phyloP scores from a whole-genome alignment of 2,113 vertebrate genomes.

The Penelope pileata region DNA sequence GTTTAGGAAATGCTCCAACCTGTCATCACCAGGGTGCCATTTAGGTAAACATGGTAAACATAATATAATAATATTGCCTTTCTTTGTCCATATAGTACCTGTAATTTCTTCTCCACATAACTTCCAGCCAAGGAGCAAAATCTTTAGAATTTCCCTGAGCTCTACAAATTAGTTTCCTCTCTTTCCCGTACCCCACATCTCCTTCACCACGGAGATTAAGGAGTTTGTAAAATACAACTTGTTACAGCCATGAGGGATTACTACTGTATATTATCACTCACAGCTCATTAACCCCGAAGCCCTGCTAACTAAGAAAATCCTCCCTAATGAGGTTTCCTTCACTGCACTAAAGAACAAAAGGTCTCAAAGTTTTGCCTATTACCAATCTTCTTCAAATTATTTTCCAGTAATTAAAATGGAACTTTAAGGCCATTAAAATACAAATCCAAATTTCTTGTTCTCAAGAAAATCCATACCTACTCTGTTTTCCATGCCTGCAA shows the following conservation, averaged over 20 bases:
- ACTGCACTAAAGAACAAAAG: conserved; percentile 81
- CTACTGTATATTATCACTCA: conserved; percentile 81
- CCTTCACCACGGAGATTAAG: conserved; percentile 75
- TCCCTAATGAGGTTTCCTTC: conserved; percentile 83
- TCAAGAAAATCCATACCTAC: conserved; percentile 30
- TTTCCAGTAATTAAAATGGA: conserved; percentile 80
- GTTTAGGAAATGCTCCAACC: not conserved
- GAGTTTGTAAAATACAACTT: conserved; percentile 81
- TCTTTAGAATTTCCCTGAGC: conserved; percentile 29
- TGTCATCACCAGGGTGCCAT: not conserved
- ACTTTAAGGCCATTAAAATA: conserved; percentile 71
- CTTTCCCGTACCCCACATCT: conserved; percentile 51
- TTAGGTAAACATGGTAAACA: not conserved
- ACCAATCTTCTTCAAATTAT: conserved; percentile 77
- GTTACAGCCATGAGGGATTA: conserved; percentile 79
- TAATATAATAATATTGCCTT: not conserved
- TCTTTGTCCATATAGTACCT: not conserved
- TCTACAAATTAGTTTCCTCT: conserved; percentile 65
- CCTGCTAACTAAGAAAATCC: conserved; percentile 85
- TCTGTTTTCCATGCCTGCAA: conserved; percentile 4
- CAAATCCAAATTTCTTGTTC: conserved; percentile 55
- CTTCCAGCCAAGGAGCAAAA: not conserved
- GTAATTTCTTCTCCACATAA: conserved; percentile 20
- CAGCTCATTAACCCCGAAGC: conserved; percentile 82
- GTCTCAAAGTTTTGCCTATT: conserved; percentile 81